phyloP scores from a whole-genome alignment of 2,797 vertebrate genomes.

The Acrocephalus scirpaceus region DNA sequence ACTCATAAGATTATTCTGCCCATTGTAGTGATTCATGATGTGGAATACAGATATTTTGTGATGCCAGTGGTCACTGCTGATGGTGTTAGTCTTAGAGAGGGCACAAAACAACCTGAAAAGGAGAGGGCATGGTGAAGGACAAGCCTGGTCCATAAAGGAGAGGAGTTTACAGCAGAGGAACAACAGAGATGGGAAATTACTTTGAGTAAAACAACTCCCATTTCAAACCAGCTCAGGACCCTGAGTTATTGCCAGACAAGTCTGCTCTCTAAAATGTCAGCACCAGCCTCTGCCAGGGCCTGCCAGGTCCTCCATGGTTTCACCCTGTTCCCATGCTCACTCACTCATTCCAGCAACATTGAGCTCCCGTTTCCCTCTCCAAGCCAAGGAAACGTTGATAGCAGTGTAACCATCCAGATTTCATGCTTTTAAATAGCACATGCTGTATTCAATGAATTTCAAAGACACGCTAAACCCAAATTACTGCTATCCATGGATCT shows the following conservation, averaged over 20 bases:
- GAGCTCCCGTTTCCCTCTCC: not conserved
- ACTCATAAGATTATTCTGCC: fast-evolving
- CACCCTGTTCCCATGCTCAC: not conserved
- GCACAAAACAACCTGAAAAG: not conserved
- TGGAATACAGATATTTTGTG: not conserved
- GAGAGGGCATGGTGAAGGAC: not conserved
- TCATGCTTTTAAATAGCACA: conserved; percentile 72
- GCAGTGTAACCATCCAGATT: conserved; percentile 63
- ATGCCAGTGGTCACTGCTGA: not conserved
- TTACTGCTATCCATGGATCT: conserved; percentile 73
- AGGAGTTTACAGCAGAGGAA: not conserved
- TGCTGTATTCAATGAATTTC: conserved; percentile 71
- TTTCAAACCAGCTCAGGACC: not conserved
- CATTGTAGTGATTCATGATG: not conserved
- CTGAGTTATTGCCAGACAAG: not conserved
- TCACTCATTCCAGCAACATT: not conserved
- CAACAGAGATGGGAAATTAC: not conserved
- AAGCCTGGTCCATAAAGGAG: not conserved
- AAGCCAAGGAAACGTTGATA: conserved; percentile 19
- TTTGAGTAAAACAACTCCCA: not conserved
- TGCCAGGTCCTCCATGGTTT: fast-evolving
- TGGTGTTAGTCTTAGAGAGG: not conserved
- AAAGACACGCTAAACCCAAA: conserved; percentile 70
- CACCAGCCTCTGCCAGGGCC: not conserved
- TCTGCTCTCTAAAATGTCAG: not conserved